A percentile compares a stretch with the other conserved stretches of the same genome.
Evolutionary conservation across 2,888 invertebrate species (phyloP).

Genomic region (Himalopsyche tibetana): DNA sequence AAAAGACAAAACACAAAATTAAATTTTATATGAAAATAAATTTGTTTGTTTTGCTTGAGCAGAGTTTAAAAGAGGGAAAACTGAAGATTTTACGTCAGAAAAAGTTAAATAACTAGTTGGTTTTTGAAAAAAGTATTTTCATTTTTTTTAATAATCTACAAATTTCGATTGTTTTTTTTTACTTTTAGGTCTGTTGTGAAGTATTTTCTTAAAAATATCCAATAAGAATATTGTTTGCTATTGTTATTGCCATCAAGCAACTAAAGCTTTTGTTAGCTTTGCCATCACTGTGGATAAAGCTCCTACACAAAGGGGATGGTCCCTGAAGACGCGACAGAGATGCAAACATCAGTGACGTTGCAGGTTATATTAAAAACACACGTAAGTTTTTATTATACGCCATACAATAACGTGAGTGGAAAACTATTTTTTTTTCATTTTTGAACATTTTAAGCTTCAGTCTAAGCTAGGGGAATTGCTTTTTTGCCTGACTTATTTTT

Average conservation of each 20-base stretch:
- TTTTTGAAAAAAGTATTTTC: too few relatives aligned
- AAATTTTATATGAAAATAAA: too few relatives aligned
- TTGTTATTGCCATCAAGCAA: constrained; percentile 15
- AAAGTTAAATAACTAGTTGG: too few relatives aligned
- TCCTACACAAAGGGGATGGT: neutral
- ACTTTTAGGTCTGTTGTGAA: neutral
- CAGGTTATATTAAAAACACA: too few relatives aligned
- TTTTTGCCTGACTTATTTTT: too few relatives aligned
- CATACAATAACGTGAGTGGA: too few relatives aligned
- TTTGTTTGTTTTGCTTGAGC: too few relatives aligned
- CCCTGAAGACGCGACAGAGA: constrained; percentile 3
- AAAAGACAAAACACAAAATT: too few relatives aligned
- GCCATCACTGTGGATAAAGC: constrained; percentile 16
- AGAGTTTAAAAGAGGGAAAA: too few relatives aligned
- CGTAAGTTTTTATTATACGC: too few relatives aligned
- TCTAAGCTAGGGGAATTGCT: too few relatives aligned
- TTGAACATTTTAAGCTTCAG: neutral
- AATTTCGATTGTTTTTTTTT: neutral
- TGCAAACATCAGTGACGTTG: constrained; percentile 26
- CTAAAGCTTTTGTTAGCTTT: constrained; percentile 17
- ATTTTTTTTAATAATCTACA: neutral
- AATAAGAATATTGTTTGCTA: neutral
- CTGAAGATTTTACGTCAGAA: too few relatives aligned
- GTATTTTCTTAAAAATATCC: neutral
- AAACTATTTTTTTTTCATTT: neutral